A percentile compares a stretch with the other conserved stretches of the same genome.
Conservation (phyloP, 2,113 vertebrate genomes). For the Atlantisia rogersi region DNA sequence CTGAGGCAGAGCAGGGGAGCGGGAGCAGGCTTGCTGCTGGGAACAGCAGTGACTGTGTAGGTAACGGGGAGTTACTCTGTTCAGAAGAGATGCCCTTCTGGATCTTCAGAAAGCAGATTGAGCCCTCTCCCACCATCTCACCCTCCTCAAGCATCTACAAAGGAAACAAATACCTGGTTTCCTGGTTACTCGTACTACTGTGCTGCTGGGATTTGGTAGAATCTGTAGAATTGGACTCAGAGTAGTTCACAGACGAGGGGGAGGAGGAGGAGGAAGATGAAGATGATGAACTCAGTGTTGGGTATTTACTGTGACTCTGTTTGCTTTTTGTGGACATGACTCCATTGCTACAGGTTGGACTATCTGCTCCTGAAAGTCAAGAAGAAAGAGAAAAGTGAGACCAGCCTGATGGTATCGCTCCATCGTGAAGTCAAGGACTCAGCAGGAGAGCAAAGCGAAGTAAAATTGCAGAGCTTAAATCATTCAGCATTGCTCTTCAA, state of each 20-base stretch:
- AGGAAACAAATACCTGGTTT: slow-evolving; percentile 86
- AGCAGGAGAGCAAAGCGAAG: neutral
- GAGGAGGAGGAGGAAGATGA: slow-evolving; percentile 92
- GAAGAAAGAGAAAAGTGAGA: slow-evolving; percentile 20
- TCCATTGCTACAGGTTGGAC: slow-evolving; percentile 97
- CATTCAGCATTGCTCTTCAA: neutral
- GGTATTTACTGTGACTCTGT: slow-evolving; percentile 92
- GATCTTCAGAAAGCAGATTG: neutral
- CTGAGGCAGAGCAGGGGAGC: neutral
- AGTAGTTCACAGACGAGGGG: slow-evolving; percentile 96
- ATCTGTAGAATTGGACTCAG: slow-evolving; percentile 97
- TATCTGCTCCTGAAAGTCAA: slow-evolving; percentile 86
- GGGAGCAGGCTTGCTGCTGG: neutral
- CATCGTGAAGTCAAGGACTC: neutral
- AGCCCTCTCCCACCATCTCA: neutral
- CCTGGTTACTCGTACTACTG: slow-evolving; percentile 96
- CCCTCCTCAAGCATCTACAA: neutral
- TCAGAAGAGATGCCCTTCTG: neutral
- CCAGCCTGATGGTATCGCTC: neutral
- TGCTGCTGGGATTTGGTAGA: slow-evolving; percentile 97
- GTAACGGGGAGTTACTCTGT: neutral
- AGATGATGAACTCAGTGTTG: slow-evolving; percentile 87
- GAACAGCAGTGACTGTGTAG: neutral
- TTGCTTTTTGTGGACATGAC: slow-evolving; percentile 88
- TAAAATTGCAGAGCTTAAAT: neutral